A percentile compares a stretch with the other conserved stretches of the same genome.
Evolutionary conservation across 53 echinoderm and acorn worm genomes (phyloP).

Genomic region (Hippasteria phrygiana): DNA sequence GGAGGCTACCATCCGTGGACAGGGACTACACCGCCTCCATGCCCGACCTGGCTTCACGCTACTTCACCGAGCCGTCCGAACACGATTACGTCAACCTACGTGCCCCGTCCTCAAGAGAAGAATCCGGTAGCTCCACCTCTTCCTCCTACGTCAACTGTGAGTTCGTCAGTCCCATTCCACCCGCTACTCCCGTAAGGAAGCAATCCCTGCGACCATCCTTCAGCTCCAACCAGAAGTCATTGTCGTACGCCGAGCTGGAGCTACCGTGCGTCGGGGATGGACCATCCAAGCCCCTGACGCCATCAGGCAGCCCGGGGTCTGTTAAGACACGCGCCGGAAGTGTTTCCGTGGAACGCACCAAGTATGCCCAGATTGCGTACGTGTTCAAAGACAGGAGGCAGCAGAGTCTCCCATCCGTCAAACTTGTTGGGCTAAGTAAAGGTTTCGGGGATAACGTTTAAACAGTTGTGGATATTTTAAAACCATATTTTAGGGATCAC

Average conservation of each 20-base stretch:
- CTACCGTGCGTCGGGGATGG: constrained; percentile 32
- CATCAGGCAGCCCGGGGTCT: not conserved
- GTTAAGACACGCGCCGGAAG: constrained; percentile 17
- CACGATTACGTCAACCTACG: constrained; percentile 66
- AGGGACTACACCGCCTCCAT: constrained; percentile 53
- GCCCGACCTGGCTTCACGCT: constrained; percentile 40
- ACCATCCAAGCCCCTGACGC: constrained; percentile 20
- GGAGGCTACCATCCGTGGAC: constrained; percentile 28
- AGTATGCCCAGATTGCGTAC: constrained; percentile 62
- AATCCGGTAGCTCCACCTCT: constrained; percentile 21
- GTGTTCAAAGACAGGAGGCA: constrained; percentile 71
- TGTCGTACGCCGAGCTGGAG: constrained; percentile 67
- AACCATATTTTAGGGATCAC: no score
- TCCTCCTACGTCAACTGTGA: constrained; percentile 45
- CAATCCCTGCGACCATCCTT: not conserved
- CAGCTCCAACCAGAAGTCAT: not conserved
- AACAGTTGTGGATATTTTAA: not conserved
- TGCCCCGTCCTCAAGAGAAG: constrained; percentile 30
- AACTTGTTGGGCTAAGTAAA: constrained; percentile 58
- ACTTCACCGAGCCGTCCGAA: constrained; percentile 14
- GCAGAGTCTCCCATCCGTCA: constrained; percentile 63
- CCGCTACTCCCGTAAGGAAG: not conserved
- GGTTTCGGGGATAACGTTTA: constrained; percentile 50
- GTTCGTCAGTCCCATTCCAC: constrained; percentile 13
- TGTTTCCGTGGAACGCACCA: constrained; percentile 44